A percentile compares a stretch with the other conserved stretches of the same genome.
Conservation (phyloP, 2,113 vertebrate species). For the Microcebus griseorufus region DNA sequence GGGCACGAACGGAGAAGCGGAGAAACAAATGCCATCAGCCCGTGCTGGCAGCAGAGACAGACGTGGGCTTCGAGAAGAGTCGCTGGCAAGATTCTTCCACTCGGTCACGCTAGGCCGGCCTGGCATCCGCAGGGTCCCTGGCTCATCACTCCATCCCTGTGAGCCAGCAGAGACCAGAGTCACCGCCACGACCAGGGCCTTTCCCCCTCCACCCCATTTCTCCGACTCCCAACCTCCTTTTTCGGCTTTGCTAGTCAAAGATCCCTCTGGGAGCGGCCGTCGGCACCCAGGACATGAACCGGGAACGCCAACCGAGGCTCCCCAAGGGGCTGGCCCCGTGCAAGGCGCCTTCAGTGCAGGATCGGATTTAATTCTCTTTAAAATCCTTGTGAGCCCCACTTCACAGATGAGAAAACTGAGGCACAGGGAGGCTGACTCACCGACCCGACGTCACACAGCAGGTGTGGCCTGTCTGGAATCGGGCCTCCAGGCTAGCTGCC, state of each 20-base stretch:
- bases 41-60: neutral
- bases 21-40: neutral
- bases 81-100: neutral
- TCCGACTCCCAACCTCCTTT: neutral
- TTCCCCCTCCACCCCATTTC: neutral
- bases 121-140: accelerated
- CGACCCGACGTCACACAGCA: neutral
- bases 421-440: neutral
- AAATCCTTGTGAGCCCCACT: neutral
- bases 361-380: neutral
- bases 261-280: neutral
- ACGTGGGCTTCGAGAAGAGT: neutral
- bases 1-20: neutral
- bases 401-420: neutral
- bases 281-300: too few species aligned
- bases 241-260: neutral
- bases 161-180: neutral
- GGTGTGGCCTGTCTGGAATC: neutral
- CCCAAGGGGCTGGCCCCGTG: too few species aligned
- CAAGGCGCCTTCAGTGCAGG: neutral
- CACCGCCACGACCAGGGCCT: accelerated
- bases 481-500: neutral
- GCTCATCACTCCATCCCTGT: neutral
- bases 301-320: neutral
- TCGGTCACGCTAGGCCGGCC: neutral